Conservation (phyloP, 2,888 invertebrate species). For the Bombyx huttoni region DNA sequence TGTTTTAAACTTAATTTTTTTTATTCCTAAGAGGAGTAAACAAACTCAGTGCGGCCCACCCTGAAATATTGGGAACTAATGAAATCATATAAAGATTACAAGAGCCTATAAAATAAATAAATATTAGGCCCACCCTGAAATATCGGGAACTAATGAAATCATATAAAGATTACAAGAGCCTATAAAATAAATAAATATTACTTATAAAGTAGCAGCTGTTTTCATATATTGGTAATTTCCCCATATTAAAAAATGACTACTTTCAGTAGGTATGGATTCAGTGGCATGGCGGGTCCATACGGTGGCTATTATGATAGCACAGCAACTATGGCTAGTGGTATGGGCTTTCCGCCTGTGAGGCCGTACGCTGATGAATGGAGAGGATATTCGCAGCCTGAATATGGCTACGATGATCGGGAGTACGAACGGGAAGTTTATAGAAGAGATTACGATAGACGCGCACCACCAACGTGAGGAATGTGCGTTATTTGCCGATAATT, state of each 20-base stretch:
- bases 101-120: no score
- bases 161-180: no score
- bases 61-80: neutral
- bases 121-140: no score
- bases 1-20: no score
- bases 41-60: no score
- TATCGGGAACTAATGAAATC: no score
- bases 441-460: constrained; percentile 76
- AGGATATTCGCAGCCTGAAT: constrained; percentile 60
- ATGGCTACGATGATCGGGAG: constrained; percentile 67
- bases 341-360: constrained; percentile 63
- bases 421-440: constrained; percentile 72
- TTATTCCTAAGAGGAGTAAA: no score
- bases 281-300: constrained; percentile 56
- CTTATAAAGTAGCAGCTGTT: no score
- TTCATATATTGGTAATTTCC: neutral
- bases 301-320: constrained; percentile 53
- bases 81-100: no score
- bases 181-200: no score
- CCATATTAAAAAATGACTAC: neutral
- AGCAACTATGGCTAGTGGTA: constrained; percentile 57
- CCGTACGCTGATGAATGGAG: constrained; percentile 66
- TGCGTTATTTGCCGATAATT: constrained; percentile 4
- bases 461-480: constrained; percentile 65
- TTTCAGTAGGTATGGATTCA: constrained; percentile 54